phyloP scores from a whole-genome alignment of 2,888 invertebrate species.

The Podotricha telesiphe region DNA sequence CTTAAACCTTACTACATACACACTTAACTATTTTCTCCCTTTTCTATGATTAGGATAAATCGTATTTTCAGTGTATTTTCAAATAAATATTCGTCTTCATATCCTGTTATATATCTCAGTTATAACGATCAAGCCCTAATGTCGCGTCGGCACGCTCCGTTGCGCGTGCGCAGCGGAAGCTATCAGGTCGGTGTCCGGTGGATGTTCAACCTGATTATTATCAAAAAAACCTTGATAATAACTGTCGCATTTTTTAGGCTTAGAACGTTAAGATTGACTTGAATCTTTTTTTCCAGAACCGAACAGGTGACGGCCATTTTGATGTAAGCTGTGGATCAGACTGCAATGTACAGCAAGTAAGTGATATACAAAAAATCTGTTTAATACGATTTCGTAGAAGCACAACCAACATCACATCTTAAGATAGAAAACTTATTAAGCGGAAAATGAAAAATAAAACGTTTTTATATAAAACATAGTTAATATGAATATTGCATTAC shows the following conservation, averaged over 20 bases:
- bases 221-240: constrained; percentile 46
- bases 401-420: no score
- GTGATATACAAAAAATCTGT: constrained; percentile 41
- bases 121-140: constrained; percentile 41
- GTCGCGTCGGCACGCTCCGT: constrained; percentile 58
- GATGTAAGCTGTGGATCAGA: constrained; percentile 88
- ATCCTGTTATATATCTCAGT: constrained; percentile 33
- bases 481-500: no score
- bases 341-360: constrained; percentile 89
- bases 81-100: constrained; percentile 12
- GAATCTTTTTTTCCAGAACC: constrained; percentile 81
- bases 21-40: no score
- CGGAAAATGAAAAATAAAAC: no score
- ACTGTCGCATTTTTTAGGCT: constrained; percentile 39
- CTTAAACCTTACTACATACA: no score
- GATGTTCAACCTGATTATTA: constrained; percentile 54
- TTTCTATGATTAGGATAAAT: no score
- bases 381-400: no score
- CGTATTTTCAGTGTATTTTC: background rate
- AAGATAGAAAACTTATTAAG: no score
- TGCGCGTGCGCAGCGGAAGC: constrained; percentile 72
- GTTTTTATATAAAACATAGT: no score
- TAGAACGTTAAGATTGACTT: constrained; percentile 22
- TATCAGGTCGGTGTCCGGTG: constrained; percentile 57
- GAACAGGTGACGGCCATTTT: constrained; percentile 87